These are phyloP conservation scores for Lithosia quadra DNA, from an alignment of 2,888 invertebrate genomes.

Conservation along the genomic window DNA sequence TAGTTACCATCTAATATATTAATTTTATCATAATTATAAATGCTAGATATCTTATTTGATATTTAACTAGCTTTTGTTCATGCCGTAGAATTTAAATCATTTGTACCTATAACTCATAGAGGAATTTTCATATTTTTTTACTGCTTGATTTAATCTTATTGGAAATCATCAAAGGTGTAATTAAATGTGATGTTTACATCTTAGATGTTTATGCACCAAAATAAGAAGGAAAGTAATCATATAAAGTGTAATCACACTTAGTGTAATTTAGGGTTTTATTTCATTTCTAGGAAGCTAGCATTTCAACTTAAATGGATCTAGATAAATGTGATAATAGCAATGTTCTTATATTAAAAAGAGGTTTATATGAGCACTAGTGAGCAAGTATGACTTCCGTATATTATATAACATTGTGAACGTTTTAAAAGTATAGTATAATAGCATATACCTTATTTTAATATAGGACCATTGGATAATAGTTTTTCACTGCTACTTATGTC, in stretches of 20 bases:
- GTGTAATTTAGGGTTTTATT: conserved; percentile 19
- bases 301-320: conserved; percentile 29
- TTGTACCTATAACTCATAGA: neutral
- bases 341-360: neutral
- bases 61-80: neutral
- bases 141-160: conserved; percentile 8
- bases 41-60: neutral
- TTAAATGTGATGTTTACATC: neutral
- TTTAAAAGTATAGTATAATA: neutral
- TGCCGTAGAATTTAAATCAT: neutral
- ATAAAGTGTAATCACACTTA: conserved; percentile 12
- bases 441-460: neutral
- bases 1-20: neutral
- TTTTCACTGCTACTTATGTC: conserved; percentile 35
- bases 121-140: neutral
- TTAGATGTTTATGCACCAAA: conserved; percentile 12
- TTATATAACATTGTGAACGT: neutral
- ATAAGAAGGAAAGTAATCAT: neutral
- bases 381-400: neutral
- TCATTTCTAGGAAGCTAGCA: conserved; percentile 41
- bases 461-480: conserved; percentile 4
- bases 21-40: neutral
- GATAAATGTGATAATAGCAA: conserved; percentile 23
- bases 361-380: neutral
- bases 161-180: conserved; percentile 10